phyloP scores from a whole-genome alignment of 2,888 invertebrate genomes.

The Eristalinus sepulchralis region DNA sequence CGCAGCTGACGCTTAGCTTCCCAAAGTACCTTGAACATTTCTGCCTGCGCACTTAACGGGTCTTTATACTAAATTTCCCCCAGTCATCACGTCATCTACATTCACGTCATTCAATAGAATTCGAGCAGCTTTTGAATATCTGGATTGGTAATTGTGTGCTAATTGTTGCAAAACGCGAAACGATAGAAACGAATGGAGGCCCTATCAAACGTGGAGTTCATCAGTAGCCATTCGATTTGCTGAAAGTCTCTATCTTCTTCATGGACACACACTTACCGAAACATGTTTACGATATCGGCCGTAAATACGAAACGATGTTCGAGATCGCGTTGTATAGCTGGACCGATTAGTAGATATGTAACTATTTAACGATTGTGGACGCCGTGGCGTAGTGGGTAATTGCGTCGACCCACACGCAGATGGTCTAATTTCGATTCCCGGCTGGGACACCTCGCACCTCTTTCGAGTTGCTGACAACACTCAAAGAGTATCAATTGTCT shows the following conservation, averaged over 20 bases:
- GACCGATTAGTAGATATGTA: no score
- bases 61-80: constrained; percentile 1
- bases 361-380: no score
- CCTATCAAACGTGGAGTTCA: constrained; percentile 56
- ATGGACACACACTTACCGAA: constrained; percentile 51
- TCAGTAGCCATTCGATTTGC: constrained; percentile 30
- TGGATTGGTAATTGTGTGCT: neutral
- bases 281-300: constrained; percentile 10
- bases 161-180: neutral
- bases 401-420: no score
- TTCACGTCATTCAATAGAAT: constrained; percentile 50
- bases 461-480: no score
- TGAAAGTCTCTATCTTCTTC: constrained; percentile 53
- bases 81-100: constrained; percentile 60
- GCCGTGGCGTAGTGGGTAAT: no score
- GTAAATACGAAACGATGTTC: neutral
- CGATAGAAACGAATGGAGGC: constrained; percentile 30
- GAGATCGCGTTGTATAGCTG: neutral
- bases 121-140: constrained; percentile 12
- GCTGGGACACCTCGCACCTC: no score
- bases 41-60: neutral
- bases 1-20: neutral
- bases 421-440: no score
- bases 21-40: neutral
- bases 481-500: no score